Evolutionary conservation across 2,797 vertebrate species (phyloP), one percentile per base, ranked within the genome.

Genomic region (Cryptoprocta ferox): DNA sequence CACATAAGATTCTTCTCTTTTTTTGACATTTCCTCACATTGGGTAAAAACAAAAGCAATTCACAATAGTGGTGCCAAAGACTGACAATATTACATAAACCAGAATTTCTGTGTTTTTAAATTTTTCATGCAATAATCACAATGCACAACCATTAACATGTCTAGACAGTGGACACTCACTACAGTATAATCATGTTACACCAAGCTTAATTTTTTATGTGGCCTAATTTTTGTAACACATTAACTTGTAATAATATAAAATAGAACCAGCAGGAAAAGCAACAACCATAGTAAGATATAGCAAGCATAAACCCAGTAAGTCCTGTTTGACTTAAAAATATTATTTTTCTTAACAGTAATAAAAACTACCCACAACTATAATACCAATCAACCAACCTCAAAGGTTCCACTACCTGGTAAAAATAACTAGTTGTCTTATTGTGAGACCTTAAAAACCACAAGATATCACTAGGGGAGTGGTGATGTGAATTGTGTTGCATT

Each of bases 171-270:
- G 39, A 89, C 56, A 84, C 30, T 92, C 82, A 95, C 26, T 42
- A 82, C 6, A 63, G 45, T 82, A 56, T 79, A 37, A 61, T 45
- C 59, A 88, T 88, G 59, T 83, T 71, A 92, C n/a, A 75, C 30
- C 32, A 94, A 63, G 39, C n/a, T 94, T 81, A 96, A 97, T 92
- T 93, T 91, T 56, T 80, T 86, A 4, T 96, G 84, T 88, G 87
- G 66, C 89, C 96, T 82, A 92, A 83, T 93, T 81, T 78, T 93
- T 92, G 86, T 94, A 35, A 28, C 94, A 97, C 95, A 3, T 71
- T 94, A 89, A 97, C 8, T 89, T 76, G 91, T 85, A 97, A 93
- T 50, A 96, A 45, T 42, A 76, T 95, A 98, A 98, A 96, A 90
- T 6, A 85, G 45, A 0, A 61, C 6, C 79, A 39, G 71, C 63